phyloP scores from a whole-genome alignment of 2,888 invertebrate species.

The Cryptosula pallasiana region DNA sequence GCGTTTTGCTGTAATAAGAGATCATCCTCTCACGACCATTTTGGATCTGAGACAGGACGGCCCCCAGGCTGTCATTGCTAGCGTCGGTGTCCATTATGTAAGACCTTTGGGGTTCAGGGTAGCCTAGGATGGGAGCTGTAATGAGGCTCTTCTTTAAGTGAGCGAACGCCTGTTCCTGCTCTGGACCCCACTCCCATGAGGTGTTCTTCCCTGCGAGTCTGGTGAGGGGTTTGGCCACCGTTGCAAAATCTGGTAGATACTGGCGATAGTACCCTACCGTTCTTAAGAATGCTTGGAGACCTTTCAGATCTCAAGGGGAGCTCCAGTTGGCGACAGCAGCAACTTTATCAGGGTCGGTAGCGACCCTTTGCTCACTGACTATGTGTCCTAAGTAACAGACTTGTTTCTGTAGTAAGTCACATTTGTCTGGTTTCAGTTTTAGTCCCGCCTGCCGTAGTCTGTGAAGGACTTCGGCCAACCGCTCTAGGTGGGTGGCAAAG shows the following conservation, averaged over 20 bases:
- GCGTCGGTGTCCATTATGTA: too few relatives aligned
- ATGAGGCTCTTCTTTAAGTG: too few relatives aligned
- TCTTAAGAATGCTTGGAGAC: background rate
- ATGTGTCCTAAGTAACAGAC: constrained; percentile 25
- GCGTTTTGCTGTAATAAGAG: too few relatives aligned
- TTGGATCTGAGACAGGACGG: too few relatives aligned
- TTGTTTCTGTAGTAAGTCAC: constrained; percentile 26
- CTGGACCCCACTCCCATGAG: too few relatives aligned
- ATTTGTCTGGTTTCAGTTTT: constrained; percentile 32
- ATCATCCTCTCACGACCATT: too few relatives aligned
- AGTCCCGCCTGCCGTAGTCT: constrained; percentile 28
- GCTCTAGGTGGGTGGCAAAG: constrained; percentile 26
- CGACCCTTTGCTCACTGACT: constrained; percentile 5
- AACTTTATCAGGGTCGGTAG: constrained; percentile 25
- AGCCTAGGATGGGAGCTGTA: too few relatives aligned
- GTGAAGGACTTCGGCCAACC: constrained; percentile 29
- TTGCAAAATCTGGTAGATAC: constrained; percentile 24
- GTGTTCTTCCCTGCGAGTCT: too few relatives aligned
- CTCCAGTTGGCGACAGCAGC: background rate
- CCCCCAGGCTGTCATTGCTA: too few relatives aligned
- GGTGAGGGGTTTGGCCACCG: too few relatives aligned
- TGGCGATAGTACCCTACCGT: constrained; percentile 1
- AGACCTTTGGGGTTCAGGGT: too few relatives aligned
- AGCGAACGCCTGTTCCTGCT: too few relatives aligned
- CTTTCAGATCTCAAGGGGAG: background rate